Evolutionary conservation across 2,888 invertebrate species (phyloP), one percentile per base, ranked within the genome.

Genomic region (Aporophyla lueneburgensis): DNA sequence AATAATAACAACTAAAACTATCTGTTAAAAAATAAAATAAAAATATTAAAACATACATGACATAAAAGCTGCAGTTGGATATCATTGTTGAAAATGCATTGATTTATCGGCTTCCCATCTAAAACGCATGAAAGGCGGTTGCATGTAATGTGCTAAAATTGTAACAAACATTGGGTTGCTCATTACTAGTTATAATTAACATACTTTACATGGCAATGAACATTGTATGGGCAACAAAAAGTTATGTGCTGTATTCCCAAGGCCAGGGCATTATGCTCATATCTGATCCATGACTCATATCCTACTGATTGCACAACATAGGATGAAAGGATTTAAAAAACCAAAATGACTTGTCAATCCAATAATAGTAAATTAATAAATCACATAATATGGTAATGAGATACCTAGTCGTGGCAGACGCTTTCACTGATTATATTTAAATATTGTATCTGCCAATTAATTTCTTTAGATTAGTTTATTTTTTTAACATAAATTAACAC

Each of bases 151-250:
- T 86, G 90, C 87, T 89, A 90, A 91, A 91, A 89, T 80, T 76
- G 84, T 87, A 89, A 85, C 90, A 88, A 91, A 90, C 90, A 89
- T 76, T 85, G 62, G 67, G 86, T 85, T 78, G 85, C 87, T 92
- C 90, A 93, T 94, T 95, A 94, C 90, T 91, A 88, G 78, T 86
- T 89, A 80, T 90, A 93, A 94, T 96, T 95, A 95, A 89, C 94
- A 92, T 92, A 90, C 84, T 91, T 94, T 93, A 89, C 92, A 91
- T 88, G 92, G 89, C 89, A 91, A 81, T 90, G 89, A 90, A 90
- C 90, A 84, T 79, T 89, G 89, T 88, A 89, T 89, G 87, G 84
- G 81, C 88, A 87, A 90, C 88, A 87, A 88, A 88, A 85, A 88
- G 87, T 83, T 87, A 78, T 90, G 90, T 90, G 88, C 78, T 85